Evolutionary conservation across 2,113 vertebrate species (phyloP).

Genomic region (Cariama cristata): DNA sequence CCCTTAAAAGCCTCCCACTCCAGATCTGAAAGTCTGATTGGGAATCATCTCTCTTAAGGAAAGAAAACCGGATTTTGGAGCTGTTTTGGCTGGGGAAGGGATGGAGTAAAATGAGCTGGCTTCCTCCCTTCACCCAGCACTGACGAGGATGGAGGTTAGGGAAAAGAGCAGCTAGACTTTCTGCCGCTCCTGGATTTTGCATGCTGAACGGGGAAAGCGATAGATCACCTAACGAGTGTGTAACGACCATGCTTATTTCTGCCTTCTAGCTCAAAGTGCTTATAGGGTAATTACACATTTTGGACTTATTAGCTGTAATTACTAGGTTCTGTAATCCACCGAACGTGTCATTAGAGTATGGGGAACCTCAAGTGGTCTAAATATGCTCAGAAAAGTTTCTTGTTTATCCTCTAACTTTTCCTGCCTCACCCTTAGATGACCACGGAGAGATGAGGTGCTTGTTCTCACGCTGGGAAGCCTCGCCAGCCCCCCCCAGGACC

Average conservation of each 20-base stretch:
- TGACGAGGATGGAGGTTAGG: neutral
- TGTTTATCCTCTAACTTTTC: neutral
- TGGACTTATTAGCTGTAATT: constrained; percentile 60
- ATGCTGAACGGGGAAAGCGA: rapidly evolving
- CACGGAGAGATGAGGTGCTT: neutral
- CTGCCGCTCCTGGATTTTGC: neutral
- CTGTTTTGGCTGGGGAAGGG: neutral
- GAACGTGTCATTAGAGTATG: neutral
- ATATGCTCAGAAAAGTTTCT: neutral
- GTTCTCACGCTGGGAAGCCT: neutral
- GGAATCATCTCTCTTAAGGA: neutral
- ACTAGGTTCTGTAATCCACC: neutral
- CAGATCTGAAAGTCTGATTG: neutral
- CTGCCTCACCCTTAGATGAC: neutral
- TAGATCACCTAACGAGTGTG: neutral
- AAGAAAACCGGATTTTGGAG: neutral
- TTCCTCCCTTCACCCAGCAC: neutral
- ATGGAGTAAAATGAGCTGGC: neutral
- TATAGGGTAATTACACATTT: constrained; percentile 25
- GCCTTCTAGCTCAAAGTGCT: neutral
- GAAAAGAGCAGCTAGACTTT: neutral
- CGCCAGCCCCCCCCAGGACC: neutral
- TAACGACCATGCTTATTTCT: neutral
- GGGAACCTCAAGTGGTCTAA: neutral
- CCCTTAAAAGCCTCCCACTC: neutral